Conservation (phyloP, 2,888 invertebrate genomes). For the Dyspetes luteomarginatus region DNA sequence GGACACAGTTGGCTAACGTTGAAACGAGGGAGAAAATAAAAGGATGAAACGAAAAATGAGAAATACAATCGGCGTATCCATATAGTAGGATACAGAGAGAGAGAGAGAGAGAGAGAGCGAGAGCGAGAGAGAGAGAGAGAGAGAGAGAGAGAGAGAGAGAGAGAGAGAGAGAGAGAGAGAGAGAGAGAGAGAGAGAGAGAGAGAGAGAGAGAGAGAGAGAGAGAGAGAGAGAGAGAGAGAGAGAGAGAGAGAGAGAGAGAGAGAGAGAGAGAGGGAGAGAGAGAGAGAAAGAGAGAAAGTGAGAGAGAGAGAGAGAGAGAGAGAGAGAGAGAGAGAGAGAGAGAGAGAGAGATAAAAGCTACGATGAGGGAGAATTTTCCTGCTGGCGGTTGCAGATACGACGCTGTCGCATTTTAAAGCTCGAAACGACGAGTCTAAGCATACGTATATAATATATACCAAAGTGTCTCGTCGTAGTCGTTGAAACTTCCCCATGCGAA, state of each 20-base stretch:
- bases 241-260: not conserved
- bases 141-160: constrained; percentile 1
- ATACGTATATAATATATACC: not conserved
- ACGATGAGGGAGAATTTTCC: not conserved
- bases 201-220: constrained; percentile 1
- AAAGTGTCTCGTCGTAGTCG: constrained; percentile 20
- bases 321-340: not conserved
- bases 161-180: constrained; percentile 1
- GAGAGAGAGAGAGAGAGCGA: not conserved
- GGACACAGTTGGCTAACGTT: constrained; percentile 18
- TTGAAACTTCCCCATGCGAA: constrained; percentile 43
- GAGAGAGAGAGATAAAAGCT: not conserved
- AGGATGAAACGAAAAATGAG: not conserved
- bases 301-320: not conserved
- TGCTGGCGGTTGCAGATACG: constrained; percentile 8
- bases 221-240: not conserved
- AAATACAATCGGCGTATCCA: not conserved
- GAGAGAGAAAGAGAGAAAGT: not conserved
- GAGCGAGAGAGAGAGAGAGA: not conserved
- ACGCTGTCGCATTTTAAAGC: constrained; percentile 19
- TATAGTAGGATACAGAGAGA: too few species aligned
- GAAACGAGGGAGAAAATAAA: constrained; percentile 14
- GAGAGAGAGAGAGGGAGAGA: not conserved
- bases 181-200: constrained; percentile 3
- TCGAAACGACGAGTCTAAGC: constrained; percentile 2